Evolutionary conservation across 2,888 invertebrate species (phyloP).

Genomic region (Athetis lepigone): DNA sequence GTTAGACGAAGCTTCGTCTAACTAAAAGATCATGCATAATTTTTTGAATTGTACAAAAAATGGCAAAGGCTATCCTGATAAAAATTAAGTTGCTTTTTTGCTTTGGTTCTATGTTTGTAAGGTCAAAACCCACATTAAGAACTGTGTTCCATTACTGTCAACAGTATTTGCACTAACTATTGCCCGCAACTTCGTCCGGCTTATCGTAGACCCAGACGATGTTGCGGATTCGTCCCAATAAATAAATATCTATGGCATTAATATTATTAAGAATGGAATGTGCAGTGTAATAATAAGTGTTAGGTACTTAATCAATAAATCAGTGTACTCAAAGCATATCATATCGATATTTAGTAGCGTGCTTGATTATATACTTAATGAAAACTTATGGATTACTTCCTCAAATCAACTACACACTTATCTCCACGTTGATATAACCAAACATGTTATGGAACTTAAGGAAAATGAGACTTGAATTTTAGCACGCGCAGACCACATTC

Average conservation of each 20-base stretch:
- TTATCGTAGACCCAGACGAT: no score
- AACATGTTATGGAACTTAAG: constrained; percentile 40
- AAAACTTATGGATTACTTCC: constrained; percentile 30
- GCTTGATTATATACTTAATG: constrained; percentile 29
- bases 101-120: background rate
- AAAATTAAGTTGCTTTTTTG: background rate
- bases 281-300: constrained; percentile 1
- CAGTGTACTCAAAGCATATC: constrained; percentile 22
- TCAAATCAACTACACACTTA: constrained; percentile 16
- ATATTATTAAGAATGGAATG: no score
- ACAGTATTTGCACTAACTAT: no score
- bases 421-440: constrained; percentile 10
- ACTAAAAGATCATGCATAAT: no score
- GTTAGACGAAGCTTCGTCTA: no score
- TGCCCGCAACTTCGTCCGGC: no score
- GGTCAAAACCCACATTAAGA: background rate
- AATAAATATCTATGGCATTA: no score
- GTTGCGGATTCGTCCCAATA: no score
- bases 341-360: constrained; percentile 22
- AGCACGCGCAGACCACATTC: constrained; percentile 27
- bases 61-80: no score
- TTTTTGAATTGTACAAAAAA: no score
- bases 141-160: background rate
- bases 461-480: constrained; percentile 26
- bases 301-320: constrained; percentile 18